phyloP scores from a whole-genome alignment of 1,140 invertebrate species.

The Euura saliciscinereae region DNA sequence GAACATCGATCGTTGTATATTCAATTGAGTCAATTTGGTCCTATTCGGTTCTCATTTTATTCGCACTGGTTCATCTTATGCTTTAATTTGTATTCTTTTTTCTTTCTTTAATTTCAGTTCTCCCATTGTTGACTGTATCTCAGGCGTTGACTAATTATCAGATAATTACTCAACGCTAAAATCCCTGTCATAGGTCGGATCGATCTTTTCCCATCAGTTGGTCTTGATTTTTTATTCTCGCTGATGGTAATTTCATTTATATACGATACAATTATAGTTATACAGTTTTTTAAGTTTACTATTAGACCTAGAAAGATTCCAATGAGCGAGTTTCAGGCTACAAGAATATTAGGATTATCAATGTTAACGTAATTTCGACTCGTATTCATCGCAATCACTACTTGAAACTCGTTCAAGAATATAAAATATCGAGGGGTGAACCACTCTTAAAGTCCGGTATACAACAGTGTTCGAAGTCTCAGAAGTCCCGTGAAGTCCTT shows the following conservation, averaged over 20 bases:
- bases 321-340: background rate
- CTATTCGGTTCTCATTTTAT: slow-evolving; percentile 18
- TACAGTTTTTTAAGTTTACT: background rate
- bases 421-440: too few species aligned
- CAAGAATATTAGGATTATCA: too few species aligned
- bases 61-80: slow-evolving; percentile 23
- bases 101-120: slow-evolving; percentile 44
- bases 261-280: too few species aligned
- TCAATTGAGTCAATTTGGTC: too few species aligned
- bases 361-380: too few species aligned
- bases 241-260: background rate
- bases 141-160: slow-evolving; percentile 37
- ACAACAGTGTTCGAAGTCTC: too few species aligned
- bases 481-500: too few species aligned
- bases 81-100: slow-evolving; percentile 16
- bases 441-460: too few species aligned
- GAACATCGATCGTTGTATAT: background rate
- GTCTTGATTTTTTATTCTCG: background rate
- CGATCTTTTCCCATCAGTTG: background rate
- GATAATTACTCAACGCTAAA: slow-evolving; percentile 35
- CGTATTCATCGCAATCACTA: too few species aligned
- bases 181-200: slow-evolving; percentile 10
- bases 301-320: background rate
- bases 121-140: slow-evolving; percentile 38
- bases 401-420: slow-evolving; percentile 1